phyloP scores from a whole-genome alignment of 2,888 invertebrate species.

The Caenorhabditis sulstoni region DNA sequence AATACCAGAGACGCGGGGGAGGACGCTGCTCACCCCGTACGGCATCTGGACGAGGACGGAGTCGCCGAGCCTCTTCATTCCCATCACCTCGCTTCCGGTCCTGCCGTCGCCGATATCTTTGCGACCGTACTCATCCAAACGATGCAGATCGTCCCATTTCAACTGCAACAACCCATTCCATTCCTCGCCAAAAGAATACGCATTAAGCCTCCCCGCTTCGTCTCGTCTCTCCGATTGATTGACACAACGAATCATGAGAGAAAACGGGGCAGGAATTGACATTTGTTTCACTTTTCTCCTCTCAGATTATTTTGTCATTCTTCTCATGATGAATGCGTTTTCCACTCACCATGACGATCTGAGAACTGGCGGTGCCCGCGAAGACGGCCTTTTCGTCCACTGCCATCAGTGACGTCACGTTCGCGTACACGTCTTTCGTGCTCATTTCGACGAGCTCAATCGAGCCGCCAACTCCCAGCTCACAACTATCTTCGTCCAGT shows the following conservation, averaged over 20 bases:
- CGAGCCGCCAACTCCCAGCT: constrained; percentile 78
- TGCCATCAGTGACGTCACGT: constrained; percentile 47
- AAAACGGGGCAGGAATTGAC: constrained; percentile 11
- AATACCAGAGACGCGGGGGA: too few relatives aligned
- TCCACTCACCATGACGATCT: constrained; percentile 58
- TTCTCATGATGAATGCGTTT: too few relatives aligned
- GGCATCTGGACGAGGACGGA: constrained; percentile 47
- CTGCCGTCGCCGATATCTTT: constrained; percentile 54
- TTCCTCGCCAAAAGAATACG: neutral
- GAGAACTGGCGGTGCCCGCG: constrained; percentile 47
- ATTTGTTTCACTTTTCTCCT: constrained; percentile 35
- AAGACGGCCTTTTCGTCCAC: constrained; percentile 50
- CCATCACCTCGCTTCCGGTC: constrained; percentile 46
- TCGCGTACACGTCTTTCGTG: constrained; percentile 36
- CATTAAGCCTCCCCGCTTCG: constrained; percentile 8
- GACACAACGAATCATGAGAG: constrained; percentile 9
- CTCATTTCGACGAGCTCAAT: constrained; percentile 74
- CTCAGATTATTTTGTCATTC: constrained; percentile 28
- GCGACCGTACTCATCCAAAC: constrained; percentile 60
- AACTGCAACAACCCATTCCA: constrained; percentile 39
- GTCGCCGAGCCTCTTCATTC: constrained; percentile 41
- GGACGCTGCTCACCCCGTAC: constrained; percentile 50
- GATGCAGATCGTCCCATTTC: constrained; percentile 50
- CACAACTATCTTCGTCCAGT: constrained; percentile 78
- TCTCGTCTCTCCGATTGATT: constrained; percentile 28